These are phyloP conservation scores for Lutraria lutraria DNA, from an alignment of 2,888 invertebrate genomes.

Conservation along the genomic window DNA sequence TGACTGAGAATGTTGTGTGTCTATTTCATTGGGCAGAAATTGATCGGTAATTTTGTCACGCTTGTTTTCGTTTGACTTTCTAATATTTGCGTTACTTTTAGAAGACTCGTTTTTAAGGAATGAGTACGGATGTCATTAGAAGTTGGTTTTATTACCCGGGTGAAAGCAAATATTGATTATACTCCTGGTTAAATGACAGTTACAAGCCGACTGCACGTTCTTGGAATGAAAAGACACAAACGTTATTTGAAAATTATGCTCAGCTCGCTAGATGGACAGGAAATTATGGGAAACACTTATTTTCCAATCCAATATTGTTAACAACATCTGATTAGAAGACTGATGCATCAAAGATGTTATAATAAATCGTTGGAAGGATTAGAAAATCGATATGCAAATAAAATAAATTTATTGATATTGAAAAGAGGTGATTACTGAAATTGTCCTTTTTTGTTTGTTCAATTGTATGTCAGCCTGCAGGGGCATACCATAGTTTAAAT, in stretches of 20 bases:
- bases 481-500: no score
- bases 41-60: conserved; percentile 68
- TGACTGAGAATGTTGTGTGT: conserved; percentile 71
- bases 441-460: background rate
- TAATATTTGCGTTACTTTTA: conserved; percentile 73
- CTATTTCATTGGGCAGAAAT: conserved; percentile 67
- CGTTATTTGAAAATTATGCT: conserved; percentile 69
- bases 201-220: conserved; percentile 67
- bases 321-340: conserved; percentile 51
- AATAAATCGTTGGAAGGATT: conserved; percentile 32
- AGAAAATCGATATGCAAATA: conserved; percentile 24
- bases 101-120: conserved; percentile 64
- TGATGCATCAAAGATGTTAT: conserved; percentile 19
- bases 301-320: conserved; percentile 65
- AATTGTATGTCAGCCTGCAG: background rate
- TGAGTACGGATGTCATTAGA: conserved; percentile 72
- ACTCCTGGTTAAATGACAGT: conserved; percentile 64
- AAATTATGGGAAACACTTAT: conserved; percentile 70
- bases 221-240: conserved; percentile 46
- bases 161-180: conserved; percentile 71
- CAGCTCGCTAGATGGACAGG: conserved; percentile 62
- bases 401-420: background rate
- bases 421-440: background rate
- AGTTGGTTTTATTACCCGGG: conserved; percentile 64
- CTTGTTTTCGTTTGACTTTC: conserved; percentile 71